Percentiles rank a stretch among this genome's conserved stretches.
Conservation (phyloP, 2,888 invertebrate species). For the Hanleya hanleyi region DNA sequence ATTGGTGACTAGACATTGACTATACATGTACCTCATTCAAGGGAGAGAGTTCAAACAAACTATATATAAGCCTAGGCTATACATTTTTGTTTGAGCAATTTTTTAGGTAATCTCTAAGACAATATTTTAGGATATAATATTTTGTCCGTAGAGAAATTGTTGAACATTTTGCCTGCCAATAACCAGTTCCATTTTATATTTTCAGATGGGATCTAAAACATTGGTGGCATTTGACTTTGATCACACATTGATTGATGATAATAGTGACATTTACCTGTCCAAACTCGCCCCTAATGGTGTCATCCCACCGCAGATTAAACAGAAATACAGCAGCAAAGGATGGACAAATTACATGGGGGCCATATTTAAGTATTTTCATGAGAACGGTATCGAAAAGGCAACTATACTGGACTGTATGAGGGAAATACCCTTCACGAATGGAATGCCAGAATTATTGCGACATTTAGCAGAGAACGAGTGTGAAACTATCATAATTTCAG, state of each 20-base stretch:
- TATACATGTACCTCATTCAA: too few species aligned
- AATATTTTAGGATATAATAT: too few species aligned
- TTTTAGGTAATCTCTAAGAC: too few species aligned
- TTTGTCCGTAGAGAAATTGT: too few species aligned
- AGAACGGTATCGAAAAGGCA: slow-evolving; percentile 75
- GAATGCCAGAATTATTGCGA: slow-evolving; percentile 79
- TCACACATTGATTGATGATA: slow-evolving; percentile 84
- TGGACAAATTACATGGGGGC: slow-evolving; percentile 86
- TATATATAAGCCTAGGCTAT: too few species aligned
- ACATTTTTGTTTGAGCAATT: too few species aligned
- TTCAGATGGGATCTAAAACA: slow-evolving; percentile 38
- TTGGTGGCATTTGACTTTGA: slow-evolving; percentile 87
- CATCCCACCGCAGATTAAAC: slow-evolving; percentile 77
- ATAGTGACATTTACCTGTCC: slow-evolving; percentile 82
- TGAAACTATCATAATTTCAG: slow-evolving; percentile 84
- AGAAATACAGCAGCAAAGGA: slow-evolving; percentile 77
- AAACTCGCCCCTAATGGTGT: slow-evolving; percentile 77
- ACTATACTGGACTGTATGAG: slow-evolving; percentile 77
- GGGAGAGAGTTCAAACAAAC: too few species aligned
- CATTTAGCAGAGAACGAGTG: slow-evolving; percentile 69
- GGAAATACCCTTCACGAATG: slow-evolving; percentile 78
- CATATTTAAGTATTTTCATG: slow-evolving; percentile 78
- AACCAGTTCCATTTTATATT: too few species aligned
- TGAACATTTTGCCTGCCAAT: too few species aligned
- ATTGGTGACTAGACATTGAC: too few species aligned